phyloP scores from a whole-genome alignment of 2,888 invertebrate species.

The Epinotia brunnichana region DNA sequence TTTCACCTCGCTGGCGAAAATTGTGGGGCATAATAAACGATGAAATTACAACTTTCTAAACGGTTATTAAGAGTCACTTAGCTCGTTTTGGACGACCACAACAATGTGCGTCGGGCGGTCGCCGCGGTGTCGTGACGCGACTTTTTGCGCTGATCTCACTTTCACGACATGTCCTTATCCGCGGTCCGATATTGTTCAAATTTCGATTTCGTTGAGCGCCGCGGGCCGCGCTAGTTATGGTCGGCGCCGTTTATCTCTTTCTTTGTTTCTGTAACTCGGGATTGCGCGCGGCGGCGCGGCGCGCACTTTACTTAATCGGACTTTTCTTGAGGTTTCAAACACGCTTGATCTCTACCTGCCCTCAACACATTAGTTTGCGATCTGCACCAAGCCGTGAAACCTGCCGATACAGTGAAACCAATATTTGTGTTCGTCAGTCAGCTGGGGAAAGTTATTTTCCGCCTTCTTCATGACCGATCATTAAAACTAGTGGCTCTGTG shows the following conservation, averaged over 20 bases:
- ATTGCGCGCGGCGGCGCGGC: conserved; percentile 26
- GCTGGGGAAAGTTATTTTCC: neutral
- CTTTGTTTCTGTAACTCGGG: conserved; percentile 42
- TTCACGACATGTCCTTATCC: conserved; percentile 76
- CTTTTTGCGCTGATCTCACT: conserved; percentile 63
- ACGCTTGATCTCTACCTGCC: conserved; percentile 36
- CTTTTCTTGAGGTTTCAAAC: conserved; percentile 32
- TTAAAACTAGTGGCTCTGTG: no score
- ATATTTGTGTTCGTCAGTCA: conserved; percentile 14
- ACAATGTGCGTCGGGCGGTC: conserved; percentile 51
- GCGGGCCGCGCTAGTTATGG: conserved; percentile 51
- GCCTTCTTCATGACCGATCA: no score
- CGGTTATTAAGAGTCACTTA: conserved; percentile 63
- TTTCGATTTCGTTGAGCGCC: conserved; percentile 70
- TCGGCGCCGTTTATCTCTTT: conserved; percentile 40
- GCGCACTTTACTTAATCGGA: conserved; percentile 29
- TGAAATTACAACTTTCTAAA: conserved; percentile 73
- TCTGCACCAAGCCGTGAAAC: conserved; percentile 1
- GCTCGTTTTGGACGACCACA: conserved; percentile 50
- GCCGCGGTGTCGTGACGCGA: conserved; percentile 57
- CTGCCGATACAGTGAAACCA: neutral
- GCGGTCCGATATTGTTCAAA: conserved; percentile 67
- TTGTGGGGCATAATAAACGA: conserved; percentile 66
- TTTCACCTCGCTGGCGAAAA: conserved; percentile 60
- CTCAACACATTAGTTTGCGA: conserved; percentile 20